A percentile compares a stretch with the other conserved stretches of the same genome.
phyloP scores from a whole-genome alignment of 2,113 vertebrate genomes.

The Chaenogobius annularis region DNA sequence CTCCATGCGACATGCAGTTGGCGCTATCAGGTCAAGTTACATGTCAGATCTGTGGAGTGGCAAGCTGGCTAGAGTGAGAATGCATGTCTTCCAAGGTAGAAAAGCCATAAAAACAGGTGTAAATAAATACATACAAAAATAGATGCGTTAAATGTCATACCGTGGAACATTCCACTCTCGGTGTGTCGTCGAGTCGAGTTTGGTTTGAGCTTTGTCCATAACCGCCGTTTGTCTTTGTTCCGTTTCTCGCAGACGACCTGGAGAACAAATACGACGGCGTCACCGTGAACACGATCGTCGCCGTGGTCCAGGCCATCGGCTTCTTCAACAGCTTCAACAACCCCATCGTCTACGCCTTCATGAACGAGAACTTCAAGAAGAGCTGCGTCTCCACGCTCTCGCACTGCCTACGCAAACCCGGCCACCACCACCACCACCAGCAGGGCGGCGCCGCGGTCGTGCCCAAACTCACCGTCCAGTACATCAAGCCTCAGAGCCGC shows the following conservation, averaged over 20 bases:
- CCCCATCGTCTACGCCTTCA: slow-evolving; percentile 82
- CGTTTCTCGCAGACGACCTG: slow-evolving; percentile 71
- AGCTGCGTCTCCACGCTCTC: slow-evolving; percentile 79
- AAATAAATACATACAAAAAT: no score
- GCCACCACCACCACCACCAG: slow-evolving; percentile 18
- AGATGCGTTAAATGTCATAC: no score
- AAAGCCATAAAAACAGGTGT: no score
- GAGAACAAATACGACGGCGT: slow-evolving; percentile 79
- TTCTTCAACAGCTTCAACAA: slow-evolving; percentile 87
- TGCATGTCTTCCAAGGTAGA: no score
- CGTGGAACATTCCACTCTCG: no score
- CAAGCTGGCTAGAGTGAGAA: no score
- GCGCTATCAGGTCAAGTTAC: no score
- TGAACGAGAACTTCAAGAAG: slow-evolving; percentile 86
- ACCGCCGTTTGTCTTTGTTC: no score
- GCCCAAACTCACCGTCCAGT: slow-evolving; percentile 63
- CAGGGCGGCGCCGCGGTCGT: slow-evolving; percentile 17
- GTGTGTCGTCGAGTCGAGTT: no score
- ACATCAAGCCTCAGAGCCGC: slow-evolving; percentile 66
- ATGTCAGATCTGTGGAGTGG: no score
- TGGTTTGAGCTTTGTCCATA: no score
- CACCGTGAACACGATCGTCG: slow-evolving; percentile 78
- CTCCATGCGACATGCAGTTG: no score
- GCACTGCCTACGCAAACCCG: slow-evolving; percentile 50
- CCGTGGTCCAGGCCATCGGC: slow-evolving; percentile 81